Evolutionary conservation across 92 coral and sea anemone species (phyloP), one percentile per base, ranked within the genome.

Genomic region (Epizoanthus fatuus): DNA sequence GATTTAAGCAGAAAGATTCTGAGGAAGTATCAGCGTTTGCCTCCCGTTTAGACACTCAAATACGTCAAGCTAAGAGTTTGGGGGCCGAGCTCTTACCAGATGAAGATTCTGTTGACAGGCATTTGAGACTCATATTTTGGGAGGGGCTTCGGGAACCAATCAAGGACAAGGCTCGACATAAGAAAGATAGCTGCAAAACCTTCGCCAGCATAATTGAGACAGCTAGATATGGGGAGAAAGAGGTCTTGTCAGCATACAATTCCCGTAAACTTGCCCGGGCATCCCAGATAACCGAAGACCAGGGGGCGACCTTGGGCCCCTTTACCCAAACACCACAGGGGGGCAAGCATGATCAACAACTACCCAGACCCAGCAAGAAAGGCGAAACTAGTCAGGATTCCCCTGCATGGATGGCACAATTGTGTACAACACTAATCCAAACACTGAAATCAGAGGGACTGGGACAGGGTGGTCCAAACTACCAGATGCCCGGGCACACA

Each of bases 221-320:
- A 58, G 90, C 90, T 3, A 20, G 94, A 44, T 87, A 87, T 75
- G 91, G 94, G 56, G 94, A 87, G 62, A 87, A 87, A 22, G 86
- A 91, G 66, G 39, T 20, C 22, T 5, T 40, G 5, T 3, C 44
- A 40, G 44, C 44, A 3, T 5, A 40, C 14, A 13, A 11, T 19
- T 19, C 57, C 7, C n/a, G 42, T 11, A 29, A 40, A 19, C 9
- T 71, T 25, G 77, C 77, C 10, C 57, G 52, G 15, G 3, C 57
- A 44, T 2, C 9, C 52, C 77, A 71, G 13, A 17, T 5, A 40
- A 3, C 44, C 5, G 44, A 40, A 40, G 5, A 3, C 57, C 45
- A 59, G 12, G 85, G 47, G 2, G 74, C 74, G 25, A 58, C 25
- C 25, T 22, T 22, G 25, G 25, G 25, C 25, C 25, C 25, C 0